Evolutionary conservation across 2,888 invertebrate species (phyloP).

Genomic region (Pollenia labialis): DNA sequence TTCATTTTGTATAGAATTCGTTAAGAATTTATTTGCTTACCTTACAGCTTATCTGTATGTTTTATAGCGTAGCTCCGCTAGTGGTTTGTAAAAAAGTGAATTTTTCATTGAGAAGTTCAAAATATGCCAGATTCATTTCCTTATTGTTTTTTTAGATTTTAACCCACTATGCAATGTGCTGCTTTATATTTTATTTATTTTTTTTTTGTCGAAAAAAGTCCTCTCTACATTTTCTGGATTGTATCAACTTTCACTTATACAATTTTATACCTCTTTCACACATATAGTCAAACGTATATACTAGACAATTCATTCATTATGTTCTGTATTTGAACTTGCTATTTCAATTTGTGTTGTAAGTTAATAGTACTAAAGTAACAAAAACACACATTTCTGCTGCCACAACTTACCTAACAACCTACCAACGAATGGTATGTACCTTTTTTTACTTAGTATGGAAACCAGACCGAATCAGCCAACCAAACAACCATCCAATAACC

Average conservation of each 20-base stretch:
- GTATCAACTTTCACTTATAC: constrained; percentile 68
- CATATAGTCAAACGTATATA: background rate
- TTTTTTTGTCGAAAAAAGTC: constrained; percentile 48
- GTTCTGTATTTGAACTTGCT: constrained; percentile 25
- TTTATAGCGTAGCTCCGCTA: no score
- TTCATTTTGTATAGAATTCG: no score
- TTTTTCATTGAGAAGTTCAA: no score
- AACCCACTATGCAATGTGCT: background rate
- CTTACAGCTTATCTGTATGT: no score
- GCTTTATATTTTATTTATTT: constrained; percentile 59
- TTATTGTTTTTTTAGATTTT: no score
- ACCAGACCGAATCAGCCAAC: constrained; percentile 21
- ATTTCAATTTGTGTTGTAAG: constrained; percentile 38
- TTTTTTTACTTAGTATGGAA: background rate
- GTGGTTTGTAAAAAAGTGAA: no score
- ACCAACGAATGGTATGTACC: background rate
- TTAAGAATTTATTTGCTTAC: no score
- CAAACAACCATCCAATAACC: constrained; percentile 26
- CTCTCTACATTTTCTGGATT: constrained; percentile 36
- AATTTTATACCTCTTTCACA: background rate
- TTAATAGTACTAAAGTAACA: background rate
- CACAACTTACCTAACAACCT: constrained; percentile 35
- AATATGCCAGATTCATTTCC: no score
- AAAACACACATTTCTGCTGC: background rate
- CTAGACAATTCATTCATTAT: constrained; percentile 33